Evolutionary conservation across 2,888 invertebrate genomes (phyloP).

Genomic region (Baccha elongata): DNA sequence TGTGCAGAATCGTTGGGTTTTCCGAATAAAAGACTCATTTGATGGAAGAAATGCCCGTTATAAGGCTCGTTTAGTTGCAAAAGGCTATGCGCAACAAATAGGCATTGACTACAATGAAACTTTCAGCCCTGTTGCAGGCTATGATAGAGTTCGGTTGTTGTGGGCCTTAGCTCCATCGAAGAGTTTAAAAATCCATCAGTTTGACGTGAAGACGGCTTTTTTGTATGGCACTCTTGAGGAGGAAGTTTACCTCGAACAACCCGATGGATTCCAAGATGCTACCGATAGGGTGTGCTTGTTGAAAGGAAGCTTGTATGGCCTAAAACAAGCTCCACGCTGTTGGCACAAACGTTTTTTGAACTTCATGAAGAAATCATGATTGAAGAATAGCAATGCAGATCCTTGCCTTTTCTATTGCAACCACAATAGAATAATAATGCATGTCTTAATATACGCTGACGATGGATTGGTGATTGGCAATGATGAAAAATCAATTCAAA

Average conservation of each 20-base stretch:
- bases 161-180: constrained; percentile 24
- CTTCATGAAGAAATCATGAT: constrained; percentile 23
- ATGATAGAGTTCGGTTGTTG: constrained; percentile 31
- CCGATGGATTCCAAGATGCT: constrained; percentile 6
- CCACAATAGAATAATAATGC: constrained; percentile 19
- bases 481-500: constrained; percentile 20
- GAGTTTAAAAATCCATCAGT: constrained; percentile 27
- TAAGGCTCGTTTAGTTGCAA: too few species aligned
- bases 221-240: constrained; percentile 3
- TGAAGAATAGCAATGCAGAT: constrained; percentile 17
- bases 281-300: constrained; percentile 8
- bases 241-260: constrained; percentile 18
- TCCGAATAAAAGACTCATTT: too few species aligned
- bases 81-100: too few species aligned
- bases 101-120: too few species aligned
- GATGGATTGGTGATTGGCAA: constrained; percentile 26
- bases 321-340: constrained; percentile 28
- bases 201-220: constrained; percentile 1
- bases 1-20: too few species aligned
- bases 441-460: constrained; percentile 18
- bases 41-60: too few species aligned
- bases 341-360: constrained; percentile 23
- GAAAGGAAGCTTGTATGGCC: constrained; percentile 20
- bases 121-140: constrained; percentile 9
- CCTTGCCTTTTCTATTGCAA: constrained; percentile 33